Conservation (phyloP, 2,888 invertebrate genomes). For the Tiliacea aurago region DNA sequence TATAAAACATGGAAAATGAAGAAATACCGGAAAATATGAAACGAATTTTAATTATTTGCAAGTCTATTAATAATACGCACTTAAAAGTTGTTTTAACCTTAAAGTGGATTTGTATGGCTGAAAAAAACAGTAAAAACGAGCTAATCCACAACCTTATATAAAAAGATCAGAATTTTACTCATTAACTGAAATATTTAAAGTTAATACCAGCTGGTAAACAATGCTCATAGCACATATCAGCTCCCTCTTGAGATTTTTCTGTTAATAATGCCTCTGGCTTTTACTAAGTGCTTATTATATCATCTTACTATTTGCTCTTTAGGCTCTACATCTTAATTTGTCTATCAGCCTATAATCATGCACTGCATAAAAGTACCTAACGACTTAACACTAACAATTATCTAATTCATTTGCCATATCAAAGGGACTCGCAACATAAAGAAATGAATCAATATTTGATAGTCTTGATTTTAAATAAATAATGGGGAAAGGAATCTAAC, state of each 20-base stretch:
- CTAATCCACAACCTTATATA: neutral
- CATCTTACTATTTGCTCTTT: neutral
- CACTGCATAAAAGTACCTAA: neutral
- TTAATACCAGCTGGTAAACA: neutral
- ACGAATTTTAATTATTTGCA: neutral
- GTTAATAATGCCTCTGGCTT: neutral
- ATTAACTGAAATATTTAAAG: neutral
- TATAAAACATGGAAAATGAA: too few species aligned
- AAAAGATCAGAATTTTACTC: neutral
- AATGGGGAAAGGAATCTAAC: too few species aligned
- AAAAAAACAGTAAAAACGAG: neutral
- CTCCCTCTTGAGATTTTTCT: neutral
- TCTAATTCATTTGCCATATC: too few species aligned
- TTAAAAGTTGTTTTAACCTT: slow-evolving; percentile 23
- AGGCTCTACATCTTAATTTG: too few species aligned
- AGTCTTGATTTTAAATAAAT: too few species aligned
- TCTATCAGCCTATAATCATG: neutral
- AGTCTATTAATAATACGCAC: neutral
- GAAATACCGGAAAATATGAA: neutral
- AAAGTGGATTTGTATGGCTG: neutral
- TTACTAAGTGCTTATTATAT: neutral
- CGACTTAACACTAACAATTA: too few species aligned
- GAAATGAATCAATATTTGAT: too few species aligned
- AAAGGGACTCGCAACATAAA: too few species aligned
- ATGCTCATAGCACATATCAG: neutral